Conservation (phyloP, 2,797 vertebrate species). For the Uromys caudimaculatus region DNA sequence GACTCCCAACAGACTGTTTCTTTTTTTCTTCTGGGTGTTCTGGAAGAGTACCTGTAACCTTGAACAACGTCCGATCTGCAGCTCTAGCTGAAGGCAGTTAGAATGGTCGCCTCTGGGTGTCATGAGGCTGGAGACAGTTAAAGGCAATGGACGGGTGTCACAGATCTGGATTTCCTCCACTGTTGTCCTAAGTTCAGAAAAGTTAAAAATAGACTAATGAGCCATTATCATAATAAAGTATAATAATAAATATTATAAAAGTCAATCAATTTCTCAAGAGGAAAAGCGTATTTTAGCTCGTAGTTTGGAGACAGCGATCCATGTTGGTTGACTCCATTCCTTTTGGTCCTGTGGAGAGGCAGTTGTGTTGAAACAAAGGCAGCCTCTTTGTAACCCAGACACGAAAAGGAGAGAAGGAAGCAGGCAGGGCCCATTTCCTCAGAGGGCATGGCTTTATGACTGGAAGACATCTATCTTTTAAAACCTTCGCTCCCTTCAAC, state of each 20-base stretch:
- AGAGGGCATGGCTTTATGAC: background rate
- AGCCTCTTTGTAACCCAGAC: background rate
- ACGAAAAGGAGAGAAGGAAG: background rate
- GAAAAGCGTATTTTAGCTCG: background rate
- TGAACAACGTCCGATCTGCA: background rate
- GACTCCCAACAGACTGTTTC: background rate
- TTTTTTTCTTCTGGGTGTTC: background rate
- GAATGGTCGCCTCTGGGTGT: background rate
- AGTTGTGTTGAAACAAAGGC: background rate
- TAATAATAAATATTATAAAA: no score
- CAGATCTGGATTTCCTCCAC: background rate
- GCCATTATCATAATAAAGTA: background rate
- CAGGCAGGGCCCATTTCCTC: background rate
- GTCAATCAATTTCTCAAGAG: background rate
- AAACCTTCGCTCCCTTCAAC: background rate
- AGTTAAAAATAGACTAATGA: background rate
- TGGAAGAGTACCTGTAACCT: background rate
- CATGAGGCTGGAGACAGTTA: background rate
- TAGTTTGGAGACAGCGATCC: background rate
- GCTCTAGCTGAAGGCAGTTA: background rate
- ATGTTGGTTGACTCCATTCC: background rate
- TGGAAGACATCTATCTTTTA: background rate
- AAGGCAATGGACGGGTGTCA: background rate
- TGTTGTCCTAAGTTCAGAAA: conserved; percentile 39
- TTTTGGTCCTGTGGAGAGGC: background rate